Base-by-base conservation (phyloP, 2,888 invertebrate genomes). In the Eristalinus aeneus region DNA sequence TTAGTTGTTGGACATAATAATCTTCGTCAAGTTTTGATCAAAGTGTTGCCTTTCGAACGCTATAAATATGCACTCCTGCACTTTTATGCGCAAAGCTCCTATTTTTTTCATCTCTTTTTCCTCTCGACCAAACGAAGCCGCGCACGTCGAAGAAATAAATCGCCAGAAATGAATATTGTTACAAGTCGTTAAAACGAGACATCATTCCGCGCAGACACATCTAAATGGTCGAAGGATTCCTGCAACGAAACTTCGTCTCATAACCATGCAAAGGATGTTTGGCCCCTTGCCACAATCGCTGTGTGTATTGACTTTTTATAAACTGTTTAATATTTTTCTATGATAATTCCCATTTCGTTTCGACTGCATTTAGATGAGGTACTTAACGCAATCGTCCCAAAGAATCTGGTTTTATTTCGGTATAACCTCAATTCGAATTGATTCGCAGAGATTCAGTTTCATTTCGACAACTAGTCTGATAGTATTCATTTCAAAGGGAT, bases 281-380 rank as follows among this genome's bases (percentile, higher is more conserved):
- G 27, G 27, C 27, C 5, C 27, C 5, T 27, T 27, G 27, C 27
- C 27, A 27, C 27, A 27, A 5, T 27, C 27, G n/a, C n/a, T 12
- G n/a, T 39, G 32, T 60, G 69, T 53, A 54, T 56, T 67, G 54
- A 68, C 65, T 22, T 76, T 85, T 85, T 81, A 85, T 85, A 81
- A 77, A 77, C 76, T 85, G 81, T 81, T 81, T 69, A 77, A 81
- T 76, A 78, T 82, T 68, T 80, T 82, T 54, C 78, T 73, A 85
- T 80, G 85, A 77, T 81, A 85, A 81, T 85, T 85, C 69, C 78
- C 74, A 78, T 82, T 86, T 78, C 82, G 69, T 16, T 74, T 86
- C 69, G 82, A 82, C 71, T 78, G 86, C 82, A 86, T 86, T 81
- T 78, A 86, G 67, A 86, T 72, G 77, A 56, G 82, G 71, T 82